Conservation (phyloP, 2,888 invertebrate genomes). For the Lapara coniferarum region DNA sequence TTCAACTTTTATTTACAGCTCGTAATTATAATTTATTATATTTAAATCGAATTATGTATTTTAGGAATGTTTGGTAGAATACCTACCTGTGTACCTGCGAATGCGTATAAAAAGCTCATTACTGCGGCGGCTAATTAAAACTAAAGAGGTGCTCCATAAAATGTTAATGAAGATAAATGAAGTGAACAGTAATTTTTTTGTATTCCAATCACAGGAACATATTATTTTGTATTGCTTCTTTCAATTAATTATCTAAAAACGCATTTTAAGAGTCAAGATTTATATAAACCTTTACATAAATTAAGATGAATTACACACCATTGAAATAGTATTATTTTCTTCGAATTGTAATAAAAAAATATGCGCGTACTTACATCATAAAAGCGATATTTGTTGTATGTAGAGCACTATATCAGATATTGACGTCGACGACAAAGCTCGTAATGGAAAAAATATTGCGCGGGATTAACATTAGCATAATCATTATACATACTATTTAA, state of each 20-base stretch:
- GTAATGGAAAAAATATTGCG: too few species aligned
- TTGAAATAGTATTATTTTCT: too few species aligned
- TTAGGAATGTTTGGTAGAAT: neutral
- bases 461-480: too few species aligned
- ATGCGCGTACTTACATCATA: too few species aligned
- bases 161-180: conserved; percentile 19
- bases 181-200: conserved; percentile 10
- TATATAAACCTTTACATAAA: neutral
- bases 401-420: too few species aligned
- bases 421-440: too few species aligned
- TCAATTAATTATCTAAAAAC: too few species aligned
- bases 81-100: neutral
- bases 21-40: neutral
- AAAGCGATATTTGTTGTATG: too few species aligned
- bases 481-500: too few species aligned
- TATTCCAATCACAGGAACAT: neutral
- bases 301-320: too few species aligned
- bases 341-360: too few species aligned
- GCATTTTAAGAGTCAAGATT: neutral
- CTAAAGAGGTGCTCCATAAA: conserved; percentile 11
- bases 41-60: neutral
- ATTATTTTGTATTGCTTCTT: neutral
- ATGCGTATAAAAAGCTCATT: neutral
- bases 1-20: neutral
- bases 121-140: neutral